Evolutionary conservation across 2,888 invertebrate species (phyloP).

Genomic region (Cheilosia vulpina): DNA sequence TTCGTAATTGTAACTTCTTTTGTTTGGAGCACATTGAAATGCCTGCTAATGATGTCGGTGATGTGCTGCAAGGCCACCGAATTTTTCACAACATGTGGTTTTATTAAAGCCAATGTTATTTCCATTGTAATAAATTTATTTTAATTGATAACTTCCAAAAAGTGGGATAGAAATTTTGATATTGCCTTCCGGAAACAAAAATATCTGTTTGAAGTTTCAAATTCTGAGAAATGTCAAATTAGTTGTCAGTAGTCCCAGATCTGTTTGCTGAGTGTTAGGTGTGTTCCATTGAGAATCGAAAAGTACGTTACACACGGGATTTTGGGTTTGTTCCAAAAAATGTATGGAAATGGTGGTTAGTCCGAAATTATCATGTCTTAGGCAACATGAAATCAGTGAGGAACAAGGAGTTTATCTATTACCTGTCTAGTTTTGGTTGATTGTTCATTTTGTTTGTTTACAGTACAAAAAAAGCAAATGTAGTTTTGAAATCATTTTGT

Average conservation of each 20-base stretch:
- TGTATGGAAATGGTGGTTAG: too few species aligned
- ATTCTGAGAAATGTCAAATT: constrained; percentile 17
- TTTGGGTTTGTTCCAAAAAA: too few species aligned
- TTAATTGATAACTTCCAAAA: constrained; percentile 18
- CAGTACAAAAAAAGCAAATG: too few species aligned
- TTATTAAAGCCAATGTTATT: constrained; percentile 93
- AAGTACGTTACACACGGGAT: too few species aligned
- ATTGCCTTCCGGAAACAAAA: neutral
- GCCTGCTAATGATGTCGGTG: constrained; percentile 87
- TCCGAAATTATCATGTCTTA: too few species aligned
- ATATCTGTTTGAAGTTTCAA: neutral
- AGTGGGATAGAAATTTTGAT: neutral
- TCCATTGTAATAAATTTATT: constrained; percentile 83
- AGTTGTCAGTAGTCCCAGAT: neutral
- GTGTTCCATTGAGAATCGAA: neutral
- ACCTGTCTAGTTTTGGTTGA: too few species aligned
- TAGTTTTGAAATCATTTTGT: too few species aligned
- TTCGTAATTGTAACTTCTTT: constrained; percentile 87
- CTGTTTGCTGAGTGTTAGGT: constrained; percentile 22
- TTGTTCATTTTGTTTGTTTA: too few species aligned
- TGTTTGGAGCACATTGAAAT: constrained; percentile 90
- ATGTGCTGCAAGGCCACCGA: constrained; percentile 89
- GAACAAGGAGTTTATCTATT: too few species aligned
- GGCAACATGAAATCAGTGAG: too few species aligned
- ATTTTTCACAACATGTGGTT: constrained; percentile 93